These are phyloP conservation scores for Euwallacea similis DNA, from an alignment of 1,140 invertebrate genomes.

Conservation along the genomic window DNA sequence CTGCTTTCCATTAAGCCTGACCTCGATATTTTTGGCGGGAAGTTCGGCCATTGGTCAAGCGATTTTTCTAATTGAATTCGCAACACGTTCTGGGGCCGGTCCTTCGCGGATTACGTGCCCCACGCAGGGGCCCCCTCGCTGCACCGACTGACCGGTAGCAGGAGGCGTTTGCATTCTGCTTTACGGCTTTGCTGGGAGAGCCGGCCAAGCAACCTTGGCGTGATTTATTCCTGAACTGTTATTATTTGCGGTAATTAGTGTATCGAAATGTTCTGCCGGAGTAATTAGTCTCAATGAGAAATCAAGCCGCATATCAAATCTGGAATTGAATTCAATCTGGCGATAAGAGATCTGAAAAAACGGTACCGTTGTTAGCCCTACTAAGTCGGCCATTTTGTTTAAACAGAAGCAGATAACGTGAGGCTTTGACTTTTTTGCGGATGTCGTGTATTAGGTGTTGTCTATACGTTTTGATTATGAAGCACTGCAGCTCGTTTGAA, in stretches of 20 bases:
- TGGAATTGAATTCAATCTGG: too few relatives aligned
- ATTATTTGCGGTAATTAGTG: not conserved
- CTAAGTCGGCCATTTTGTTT: too few relatives aligned
- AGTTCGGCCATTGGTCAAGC: slow-evolving; percentile 1
- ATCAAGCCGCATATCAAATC: too few relatives aligned
- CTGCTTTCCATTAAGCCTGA: not conserved
- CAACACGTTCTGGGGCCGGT: slow-evolving; percentile 5
- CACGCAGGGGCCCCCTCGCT: not conserved
- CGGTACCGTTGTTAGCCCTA: too few relatives aligned
- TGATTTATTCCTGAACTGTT: slow-evolving; percentile 15
- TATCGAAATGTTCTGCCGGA: not conserved
- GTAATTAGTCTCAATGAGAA: too few relatives aligned
- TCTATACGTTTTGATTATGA: too few relatives aligned
- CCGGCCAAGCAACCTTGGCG: slow-evolving; percentile 2
- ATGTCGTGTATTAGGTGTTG: too few relatives aligned
- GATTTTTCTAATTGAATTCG: slow-evolving; percentile 4
- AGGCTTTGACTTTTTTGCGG: too few relatives aligned
- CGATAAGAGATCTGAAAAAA: too few relatives aligned
- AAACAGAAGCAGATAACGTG: too few relatives aligned
- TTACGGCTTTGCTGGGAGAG: not conserved
- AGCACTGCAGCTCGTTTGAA: too few relatives aligned
- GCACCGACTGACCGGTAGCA: slow-evolving; percentile 14
- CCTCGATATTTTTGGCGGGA: slow-evolving; percentile 17
- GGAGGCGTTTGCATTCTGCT: slow-evolving; percentile 20
- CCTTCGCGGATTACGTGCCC: not conserved